Conservation (phyloP, 2,113 vertebrate genomes). For the Thamnophis sirtalis region DNA sequence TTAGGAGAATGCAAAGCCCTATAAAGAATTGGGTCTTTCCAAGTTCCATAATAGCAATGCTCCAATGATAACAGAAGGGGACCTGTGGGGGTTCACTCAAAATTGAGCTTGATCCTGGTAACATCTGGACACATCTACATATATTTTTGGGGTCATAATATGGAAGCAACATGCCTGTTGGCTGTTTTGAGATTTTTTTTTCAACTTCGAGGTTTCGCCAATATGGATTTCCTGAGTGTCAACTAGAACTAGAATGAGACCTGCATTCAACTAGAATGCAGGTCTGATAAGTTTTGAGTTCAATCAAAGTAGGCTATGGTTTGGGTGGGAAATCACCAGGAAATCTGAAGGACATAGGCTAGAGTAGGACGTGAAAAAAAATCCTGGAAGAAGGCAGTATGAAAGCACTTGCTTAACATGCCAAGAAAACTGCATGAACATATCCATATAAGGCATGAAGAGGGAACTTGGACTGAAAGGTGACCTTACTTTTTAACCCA, state of each 20-base stretch:
- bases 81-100: neutral
- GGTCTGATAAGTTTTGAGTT: neutral
- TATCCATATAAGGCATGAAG: neutral
- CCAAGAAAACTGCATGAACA: neutral
- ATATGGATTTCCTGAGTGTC: neutral
- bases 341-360: neutral
- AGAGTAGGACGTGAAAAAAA: neutral
- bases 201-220: neutral
- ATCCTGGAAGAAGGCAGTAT: neutral
- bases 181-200: neutral
- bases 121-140: neutral
- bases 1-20: conserved; percentile 32
- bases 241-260: too few relatives aligned
- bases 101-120: neutral
- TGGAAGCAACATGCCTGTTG: neutral
- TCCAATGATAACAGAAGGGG: neutral
- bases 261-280: neutral
- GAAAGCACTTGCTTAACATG: neutral
- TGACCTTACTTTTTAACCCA: neutral
- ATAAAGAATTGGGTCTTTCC: conserved; percentile 1
- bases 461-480: neutral
- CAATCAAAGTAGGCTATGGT: neutral
- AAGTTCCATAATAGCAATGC: neutral
- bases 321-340: neutral
- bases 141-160: neutral